Conservation (phyloP, 2,113 vertebrate genomes). For the Pleuronectes platessa region DNA sequence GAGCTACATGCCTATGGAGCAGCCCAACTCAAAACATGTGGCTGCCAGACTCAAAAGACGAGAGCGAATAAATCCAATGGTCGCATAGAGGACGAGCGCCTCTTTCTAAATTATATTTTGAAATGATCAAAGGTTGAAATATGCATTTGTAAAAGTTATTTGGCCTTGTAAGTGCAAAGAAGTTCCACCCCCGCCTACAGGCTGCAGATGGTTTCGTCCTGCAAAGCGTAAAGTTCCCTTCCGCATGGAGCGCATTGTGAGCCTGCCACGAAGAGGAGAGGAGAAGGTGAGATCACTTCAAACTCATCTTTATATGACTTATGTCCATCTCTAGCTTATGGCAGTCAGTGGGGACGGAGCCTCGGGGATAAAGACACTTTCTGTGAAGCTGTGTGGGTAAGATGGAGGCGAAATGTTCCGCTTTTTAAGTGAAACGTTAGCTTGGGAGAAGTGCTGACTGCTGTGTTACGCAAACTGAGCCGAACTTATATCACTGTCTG, state of each 20-base stretch:
- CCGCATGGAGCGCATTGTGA: conserved; percentile 60
- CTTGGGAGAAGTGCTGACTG: neutral
- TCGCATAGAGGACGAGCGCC: neutral
- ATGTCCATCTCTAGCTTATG: neutral
- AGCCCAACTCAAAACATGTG: conserved; percentile 22
- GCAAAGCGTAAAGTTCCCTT: conserved; percentile 73
- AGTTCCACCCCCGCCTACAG: neutral
- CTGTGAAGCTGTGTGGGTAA: neutral
- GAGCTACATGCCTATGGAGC: conserved; percentile 24
- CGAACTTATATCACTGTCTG: neutral
- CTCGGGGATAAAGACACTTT: accelerated
- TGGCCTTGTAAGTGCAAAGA: accelerated
- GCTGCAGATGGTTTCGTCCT: conserved; percentile 53
- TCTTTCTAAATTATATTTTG: neutral
- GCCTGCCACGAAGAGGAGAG: conserved; percentile 43
- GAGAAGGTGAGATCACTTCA: conserved; percentile 62
- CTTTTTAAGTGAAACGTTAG: neutral
- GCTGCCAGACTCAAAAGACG: neutral
- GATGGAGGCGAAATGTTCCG: neutral
- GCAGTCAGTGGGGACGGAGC: neutral
- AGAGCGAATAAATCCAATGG: neutral
- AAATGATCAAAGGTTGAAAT: neutral
- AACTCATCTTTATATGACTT: neutral
- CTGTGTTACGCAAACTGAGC: conserved; percentile 43
- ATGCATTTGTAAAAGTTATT: neutral